Evolutionary conservation across 2,797 vertebrate genomes (phyloP), one percentile per base, ranked within the genome.

Genomic region (Vespertilio murinus): DNA sequence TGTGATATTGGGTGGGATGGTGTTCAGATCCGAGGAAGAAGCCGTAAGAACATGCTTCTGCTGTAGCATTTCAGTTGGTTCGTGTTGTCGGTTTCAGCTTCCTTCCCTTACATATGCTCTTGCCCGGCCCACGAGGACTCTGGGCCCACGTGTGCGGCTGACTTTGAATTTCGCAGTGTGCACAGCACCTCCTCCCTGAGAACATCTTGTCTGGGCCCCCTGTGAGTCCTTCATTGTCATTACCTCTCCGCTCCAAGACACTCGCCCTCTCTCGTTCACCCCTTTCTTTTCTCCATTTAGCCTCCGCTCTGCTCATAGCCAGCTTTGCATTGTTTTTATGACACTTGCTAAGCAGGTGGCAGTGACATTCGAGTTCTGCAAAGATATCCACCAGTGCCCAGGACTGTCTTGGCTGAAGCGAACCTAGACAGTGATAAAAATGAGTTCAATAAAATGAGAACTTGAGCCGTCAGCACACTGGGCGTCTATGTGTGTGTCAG

Each of bases 21-120:
- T 88, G 71, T 87, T 83, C 94, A 77, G 67, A 86, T 90, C 85
- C 84, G 90, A 79, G 88, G 79, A 91, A 85, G 52, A 42, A n/a
- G 11, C 81, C 45, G 2, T 18, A 49, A 81, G 73, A 94, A 40
- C 70, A 47, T 12, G 52, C 67, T 83, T 85, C n/a, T 42, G 3
- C 67, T 93, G 42, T n/a, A 40, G 69, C 38, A 13, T 80, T 92
- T 69, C 78, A 13, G 25, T 61, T 59, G 17, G 49, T 88, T 91
- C 70, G 3, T 79, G 85, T 88, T 78, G 30, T 82, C 35, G 20
- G 18, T 64, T 75, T 49, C 33, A 38, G 74, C 69, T 83, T 89
- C 61, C 88, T 65, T 54, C 35, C 52, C 74, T 83, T 84, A 12
- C 47, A 59, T 77, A 35, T 35, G 45, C 42, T 67, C 49, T 91